Percentiles rank a stretch among this genome's conserved stretches.
phyloP scores from a whole-genome alignment of 2,888 invertebrate species.

The Oegoconia quadripuncta region DNA sequence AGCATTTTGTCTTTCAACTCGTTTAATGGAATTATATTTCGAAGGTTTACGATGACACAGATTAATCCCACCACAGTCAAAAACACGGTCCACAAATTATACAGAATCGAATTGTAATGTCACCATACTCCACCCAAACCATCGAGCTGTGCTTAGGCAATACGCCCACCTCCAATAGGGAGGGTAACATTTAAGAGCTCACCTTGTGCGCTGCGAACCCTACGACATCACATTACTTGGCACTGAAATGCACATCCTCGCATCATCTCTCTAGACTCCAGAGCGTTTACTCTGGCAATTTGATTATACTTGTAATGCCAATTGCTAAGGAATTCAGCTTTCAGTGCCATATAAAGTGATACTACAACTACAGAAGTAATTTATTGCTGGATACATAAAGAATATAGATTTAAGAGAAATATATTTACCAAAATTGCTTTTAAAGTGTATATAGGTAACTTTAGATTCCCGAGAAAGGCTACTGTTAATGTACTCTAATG shows the following conservation, averaged over 20 bases:
- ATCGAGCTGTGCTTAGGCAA: conserved; percentile 75
- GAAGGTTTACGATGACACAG: conserved; percentile 27
- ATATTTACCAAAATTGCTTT: conserved; percentile 74
- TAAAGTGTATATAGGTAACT: conserved; percentile 77
- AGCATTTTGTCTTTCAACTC: conserved; percentile 53
- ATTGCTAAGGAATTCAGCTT: conserved; percentile 31
- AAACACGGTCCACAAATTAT: conserved; percentile 36
- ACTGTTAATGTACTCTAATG: conserved; percentile 79
- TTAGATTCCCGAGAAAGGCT: conserved; percentile 77
- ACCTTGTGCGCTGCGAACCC: conserved; percentile 79
- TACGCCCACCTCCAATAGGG: conserved; percentile 79
- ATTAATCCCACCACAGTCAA: conserved; percentile 53
- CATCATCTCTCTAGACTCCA: conserved; percentile 2
- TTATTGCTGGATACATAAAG: conserved; percentile 79
- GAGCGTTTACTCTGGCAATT: too few species aligned
- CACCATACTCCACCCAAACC: conserved; percentile 60
- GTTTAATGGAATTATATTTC: conserved; percentile 50
- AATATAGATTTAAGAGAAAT: conserved; percentile 78
- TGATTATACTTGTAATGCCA: too few species aligned
- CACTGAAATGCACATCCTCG: conserved; percentile 37
- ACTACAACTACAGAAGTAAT: conserved; percentile 74
- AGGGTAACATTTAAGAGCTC: conserved; percentile 77
- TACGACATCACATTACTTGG: conserved; percentile 55
- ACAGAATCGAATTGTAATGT: conserved; percentile 44
- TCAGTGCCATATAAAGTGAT: conserved; percentile 60